Conservation (phyloP, 2,888 invertebrate species). For the Pharmacophagus antenor region DNA sequence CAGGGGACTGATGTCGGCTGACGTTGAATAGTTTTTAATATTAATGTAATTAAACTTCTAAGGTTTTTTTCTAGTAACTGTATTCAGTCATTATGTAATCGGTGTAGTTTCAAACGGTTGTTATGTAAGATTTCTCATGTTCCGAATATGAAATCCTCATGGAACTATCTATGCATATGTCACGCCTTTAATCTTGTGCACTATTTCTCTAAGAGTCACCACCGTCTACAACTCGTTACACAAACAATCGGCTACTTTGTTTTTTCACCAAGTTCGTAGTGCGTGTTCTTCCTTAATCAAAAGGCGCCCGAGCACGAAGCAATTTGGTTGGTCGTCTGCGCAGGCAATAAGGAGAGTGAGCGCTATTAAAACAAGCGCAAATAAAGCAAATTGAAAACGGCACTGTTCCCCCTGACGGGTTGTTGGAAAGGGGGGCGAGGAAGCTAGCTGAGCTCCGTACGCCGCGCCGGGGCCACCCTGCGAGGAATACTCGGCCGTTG, state of each 20-base stretch:
- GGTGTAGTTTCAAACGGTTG: not conserved
- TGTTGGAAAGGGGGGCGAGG: conserved; percentile 43
- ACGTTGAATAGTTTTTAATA: too few relatives aligned
- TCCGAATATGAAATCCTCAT: not conserved
- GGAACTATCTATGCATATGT: not conserved
- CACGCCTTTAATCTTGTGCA: not conserved
- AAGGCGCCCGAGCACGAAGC: conserved; percentile 76
- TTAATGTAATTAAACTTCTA: too few relatives aligned
- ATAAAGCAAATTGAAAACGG: conserved; percentile 80
- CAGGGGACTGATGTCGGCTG: too few relatives aligned
- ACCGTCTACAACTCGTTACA: conserved; percentile 35
- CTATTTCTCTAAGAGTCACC: conserved; percentile 31
- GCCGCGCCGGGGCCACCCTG: conserved; percentile 47
- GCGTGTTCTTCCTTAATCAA: conserved; percentile 70
- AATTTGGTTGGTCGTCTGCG: conserved; percentile 72
- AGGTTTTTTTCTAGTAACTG: too few relatives aligned
- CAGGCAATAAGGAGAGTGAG: conserved; percentile 75
- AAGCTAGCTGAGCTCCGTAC: conserved; percentile 41
- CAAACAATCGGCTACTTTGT: conserved; percentile 51
- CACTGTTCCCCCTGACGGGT: conserved; percentile 60
- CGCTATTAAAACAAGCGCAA: conserved; percentile 80
- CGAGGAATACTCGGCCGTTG: conserved; percentile 60
- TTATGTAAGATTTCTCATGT: too few relatives aligned
- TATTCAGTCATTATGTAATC: not conserved
- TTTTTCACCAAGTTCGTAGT: conserved; percentile 55